These are phyloP conservation scores for Rhagonycha lutea DNA, from an alignment of 2,888 invertebrate genomes.

Conservation along the genomic window DNA sequence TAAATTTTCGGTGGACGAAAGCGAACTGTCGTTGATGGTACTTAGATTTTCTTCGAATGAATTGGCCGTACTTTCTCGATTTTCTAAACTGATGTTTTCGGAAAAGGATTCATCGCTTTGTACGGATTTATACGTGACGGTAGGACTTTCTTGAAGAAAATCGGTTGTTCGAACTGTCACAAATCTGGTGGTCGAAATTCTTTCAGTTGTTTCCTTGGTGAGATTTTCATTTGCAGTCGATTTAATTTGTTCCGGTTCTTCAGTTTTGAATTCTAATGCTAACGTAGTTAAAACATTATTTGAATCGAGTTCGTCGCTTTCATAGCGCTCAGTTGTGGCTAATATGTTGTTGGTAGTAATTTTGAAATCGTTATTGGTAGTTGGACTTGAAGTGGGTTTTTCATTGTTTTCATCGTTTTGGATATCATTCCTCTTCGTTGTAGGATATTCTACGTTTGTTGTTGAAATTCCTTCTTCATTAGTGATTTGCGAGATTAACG, in stretches of 20 bases:
- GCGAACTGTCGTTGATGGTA: neutral
- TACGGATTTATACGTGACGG: neutral
- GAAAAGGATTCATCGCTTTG: neutral
- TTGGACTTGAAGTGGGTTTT: neutral
- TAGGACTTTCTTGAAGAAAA: neutral
- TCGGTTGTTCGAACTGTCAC: neutral
- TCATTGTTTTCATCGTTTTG: neutral
- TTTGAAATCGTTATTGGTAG: neutral
- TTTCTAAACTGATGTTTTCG: neutral
- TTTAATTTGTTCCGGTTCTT: neutral
- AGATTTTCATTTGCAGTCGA: neutral
- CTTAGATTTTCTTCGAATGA: neutral
- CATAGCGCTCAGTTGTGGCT: neutral
- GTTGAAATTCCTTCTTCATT: conserved; percentile 30
- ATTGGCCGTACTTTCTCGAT: neutral
- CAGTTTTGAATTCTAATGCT: conserved; percentile 9
- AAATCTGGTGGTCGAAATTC: no score
- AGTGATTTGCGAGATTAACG: conserved; percentile 44
- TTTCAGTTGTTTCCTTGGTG: neutral
- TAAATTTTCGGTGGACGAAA: neutral
- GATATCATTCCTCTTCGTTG: conserved; percentile 6
- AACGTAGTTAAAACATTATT: neutral
- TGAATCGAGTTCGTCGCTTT: conserved; percentile 17
- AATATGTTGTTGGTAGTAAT: neutral
- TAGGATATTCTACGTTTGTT: conserved; percentile 31